Percentiles rank a stretch among this genome's conserved stretches.
Conservation (phyloP, 2,113 vertebrate genomes). For the Ceratotherium simum region DNA sequence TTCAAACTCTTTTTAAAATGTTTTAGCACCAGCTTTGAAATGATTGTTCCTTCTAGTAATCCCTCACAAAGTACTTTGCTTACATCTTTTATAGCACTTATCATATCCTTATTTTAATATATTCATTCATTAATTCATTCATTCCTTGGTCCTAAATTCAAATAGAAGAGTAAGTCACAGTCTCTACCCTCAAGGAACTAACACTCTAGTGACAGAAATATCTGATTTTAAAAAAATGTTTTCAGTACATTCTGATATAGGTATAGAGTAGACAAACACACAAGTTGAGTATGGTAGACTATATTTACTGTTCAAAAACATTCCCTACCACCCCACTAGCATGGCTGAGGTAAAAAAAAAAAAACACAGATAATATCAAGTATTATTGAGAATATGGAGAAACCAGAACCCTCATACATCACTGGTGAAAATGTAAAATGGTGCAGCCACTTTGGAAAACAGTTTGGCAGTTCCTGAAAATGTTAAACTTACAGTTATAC, state of each 20-base stretch:
- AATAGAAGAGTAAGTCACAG: background rate
- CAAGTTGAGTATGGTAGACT: background rate
- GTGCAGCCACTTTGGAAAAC: background rate
- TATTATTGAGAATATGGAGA: background rate
- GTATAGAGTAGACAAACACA: background rate
- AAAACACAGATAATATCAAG: background rate
- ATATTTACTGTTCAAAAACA: background rate
- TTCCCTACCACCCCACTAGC: background rate
- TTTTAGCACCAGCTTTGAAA: constrained; percentile 17
- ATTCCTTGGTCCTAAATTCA: background rate
- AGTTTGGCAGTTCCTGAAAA: background rate
- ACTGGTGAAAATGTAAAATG: background rate
- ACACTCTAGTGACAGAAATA: background rate
- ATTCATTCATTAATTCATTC: background rate
- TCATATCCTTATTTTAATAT: background rate
- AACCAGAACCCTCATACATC: background rate
- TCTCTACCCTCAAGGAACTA: background rate
- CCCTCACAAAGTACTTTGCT: background rate
- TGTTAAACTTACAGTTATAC: background rate
- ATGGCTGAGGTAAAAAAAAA: background rate
- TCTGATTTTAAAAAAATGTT: background rate
- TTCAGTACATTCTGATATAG: background rate
- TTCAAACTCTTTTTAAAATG: constrained; percentile 19
- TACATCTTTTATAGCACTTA: background rate
- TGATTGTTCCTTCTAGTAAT: background rate